Base-by-base conservation (phyloP, 2,113 vertebrate genomes). In the Cyprinodon variegatus region DNA sequence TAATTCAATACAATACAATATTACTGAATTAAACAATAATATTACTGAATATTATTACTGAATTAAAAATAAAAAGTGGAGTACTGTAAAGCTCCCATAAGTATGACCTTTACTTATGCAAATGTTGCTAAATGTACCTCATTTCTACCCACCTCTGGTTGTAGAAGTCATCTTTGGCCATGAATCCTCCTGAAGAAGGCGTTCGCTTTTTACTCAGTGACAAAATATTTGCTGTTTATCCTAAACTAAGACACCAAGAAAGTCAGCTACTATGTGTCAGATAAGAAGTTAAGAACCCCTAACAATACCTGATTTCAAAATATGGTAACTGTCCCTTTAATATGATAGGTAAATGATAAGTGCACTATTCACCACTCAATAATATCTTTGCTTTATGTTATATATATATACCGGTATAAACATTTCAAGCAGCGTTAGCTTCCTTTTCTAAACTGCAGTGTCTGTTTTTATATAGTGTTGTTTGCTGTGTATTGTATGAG, bases 401-500 rank as follows among this genome's bases (percentile, higher is more conserved):
- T 68, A 20, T 53, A 65, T 14, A 29, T 29, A 29, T 29, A 29
- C n/a, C n/a, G n/a, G n/a, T n/a, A n/a, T n/a, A 29, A 11, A 61
- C 63, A 1, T 71, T 46, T 48, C n/a, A 60, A 50, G 48, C 48
- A 0, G 3, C 29, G 1, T 15, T 9, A 40, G 60, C 45, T 62
- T 60, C 57, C 17, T 70, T 78, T 43, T 6, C 5, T 62, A 20
- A 29, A 20, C 15, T 72, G n/a, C 8, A 29, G 57, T 22, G 68
- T 65, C 53, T 46, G 62, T 70, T 45, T 20, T 61, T 65, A 22
- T 66, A 36, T 15, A 39, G 39, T 65, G 69, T 59, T 12, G 60
- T 68, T 77, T 15, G 14, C 37, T 17, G 72, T 74, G 39, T 13
- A 39, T 38, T 74, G 66, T 66, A 10, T 37, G 29, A 29, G 29